These are phyloP conservation scores for Chaunax sp. DNA, from an alignment of 2,797 vertebrate genomes.

Conservation along the genomic window DNA sequence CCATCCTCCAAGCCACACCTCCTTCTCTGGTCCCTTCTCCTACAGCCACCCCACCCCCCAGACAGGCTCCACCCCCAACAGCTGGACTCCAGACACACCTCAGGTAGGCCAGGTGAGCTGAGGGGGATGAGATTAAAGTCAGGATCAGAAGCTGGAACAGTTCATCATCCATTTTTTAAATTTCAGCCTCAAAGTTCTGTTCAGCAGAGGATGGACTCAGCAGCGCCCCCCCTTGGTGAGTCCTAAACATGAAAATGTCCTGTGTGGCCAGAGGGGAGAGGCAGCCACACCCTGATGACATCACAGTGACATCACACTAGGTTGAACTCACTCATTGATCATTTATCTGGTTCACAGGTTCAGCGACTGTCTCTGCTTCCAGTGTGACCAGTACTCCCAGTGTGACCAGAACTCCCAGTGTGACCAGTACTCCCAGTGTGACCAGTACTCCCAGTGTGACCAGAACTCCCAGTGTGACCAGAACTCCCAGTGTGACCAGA, in stretches of 20 bases:
- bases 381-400: not conserved
- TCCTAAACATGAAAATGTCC: not conserved
- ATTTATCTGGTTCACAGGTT: slow-evolving; percentile 25
- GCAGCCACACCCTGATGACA: not conserved
- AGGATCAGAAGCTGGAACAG: not conserved
- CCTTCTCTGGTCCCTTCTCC: slow-evolving; percentile 26
- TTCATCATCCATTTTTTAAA: not conserved
- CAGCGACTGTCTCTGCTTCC: not conserved
- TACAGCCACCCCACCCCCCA: slow-evolving; percentile 7
- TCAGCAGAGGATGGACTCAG: not conserved
- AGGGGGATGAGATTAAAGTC: slow-evolving; percentile 10
- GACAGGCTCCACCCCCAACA: slow-evolving; percentile 11
- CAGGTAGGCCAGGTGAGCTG: slow-evolving; percentile 17
- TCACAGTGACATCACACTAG: slow-evolving; percentile 18
- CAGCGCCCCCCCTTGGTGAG: slow-evolving; percentile 47
- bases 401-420: not conserved
- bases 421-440: not conserved
- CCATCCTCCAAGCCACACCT: slow-evolving; percentile 9
- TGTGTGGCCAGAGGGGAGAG: no score
- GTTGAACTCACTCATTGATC: not conserved
- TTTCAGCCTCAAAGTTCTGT: slow-evolving; percentile 11
- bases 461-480: not conserved
- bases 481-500: not conserved
- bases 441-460: not conserved
- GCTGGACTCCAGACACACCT: not conserved